Evolutionary conservation across 2,888 invertebrate genomes (phyloP).

Genomic region (Sinodicranocentrus sp.): DNA sequence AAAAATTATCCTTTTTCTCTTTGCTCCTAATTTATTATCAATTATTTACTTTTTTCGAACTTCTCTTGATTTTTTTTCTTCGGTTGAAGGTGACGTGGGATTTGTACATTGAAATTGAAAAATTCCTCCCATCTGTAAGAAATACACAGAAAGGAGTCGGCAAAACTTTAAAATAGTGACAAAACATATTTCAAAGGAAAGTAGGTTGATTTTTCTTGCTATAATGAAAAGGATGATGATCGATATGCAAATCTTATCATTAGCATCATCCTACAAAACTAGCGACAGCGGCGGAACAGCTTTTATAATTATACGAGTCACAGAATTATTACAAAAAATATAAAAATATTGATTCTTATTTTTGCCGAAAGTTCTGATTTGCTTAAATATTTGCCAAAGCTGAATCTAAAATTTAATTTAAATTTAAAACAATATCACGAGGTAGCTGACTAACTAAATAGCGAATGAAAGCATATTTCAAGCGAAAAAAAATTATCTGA

Average conservation of each 20-base stretch:
- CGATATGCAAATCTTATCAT: conserved; percentile 43
- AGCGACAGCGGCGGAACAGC: conserved; percentile 46
- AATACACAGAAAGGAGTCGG: conserved; percentile 27
- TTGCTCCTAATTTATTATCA: conserved; percentile 40
- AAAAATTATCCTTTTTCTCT: not conserved
- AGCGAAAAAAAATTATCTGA: no score
- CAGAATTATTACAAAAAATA: not conserved
- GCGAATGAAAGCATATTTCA: no score
- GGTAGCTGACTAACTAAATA: no score
- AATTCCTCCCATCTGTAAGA: conserved; percentile 59
- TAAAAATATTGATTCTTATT: no score
- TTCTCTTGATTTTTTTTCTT: conserved; percentile 27
- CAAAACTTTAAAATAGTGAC: conserved; percentile 14
- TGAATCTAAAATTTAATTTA: no score
- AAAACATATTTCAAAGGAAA: not conserved
- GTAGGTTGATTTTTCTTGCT: no score
- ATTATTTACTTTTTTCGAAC: conserved; percentile 33
- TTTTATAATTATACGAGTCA: not conserved
- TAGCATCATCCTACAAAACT: conserved; percentile 21
- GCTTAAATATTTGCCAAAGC: no score
- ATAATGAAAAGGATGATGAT: not conserved
- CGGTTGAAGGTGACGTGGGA: conserved; percentile 8
- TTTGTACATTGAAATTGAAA: no score
- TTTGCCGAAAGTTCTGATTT: no score
- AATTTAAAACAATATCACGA: no score